Percentiles rank a stretch among this genome's conserved stretches.
Conservation (phyloP, 1,140 invertebrate species). For the Ips nitidus region DNA sequence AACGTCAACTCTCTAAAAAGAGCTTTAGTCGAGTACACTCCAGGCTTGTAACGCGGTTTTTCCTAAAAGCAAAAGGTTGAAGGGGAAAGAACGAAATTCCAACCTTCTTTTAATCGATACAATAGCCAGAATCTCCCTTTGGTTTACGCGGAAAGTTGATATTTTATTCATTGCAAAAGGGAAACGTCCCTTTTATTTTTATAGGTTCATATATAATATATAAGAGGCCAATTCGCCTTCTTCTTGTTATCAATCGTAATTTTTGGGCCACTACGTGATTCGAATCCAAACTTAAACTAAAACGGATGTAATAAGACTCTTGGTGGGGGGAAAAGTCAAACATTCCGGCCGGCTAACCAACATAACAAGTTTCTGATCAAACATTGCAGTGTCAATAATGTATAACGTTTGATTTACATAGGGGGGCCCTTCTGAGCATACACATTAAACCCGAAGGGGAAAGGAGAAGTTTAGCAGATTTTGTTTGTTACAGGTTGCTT, state of each 20-base stretch:
- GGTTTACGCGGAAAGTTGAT: not conserved
- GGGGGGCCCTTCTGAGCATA: not conserved
- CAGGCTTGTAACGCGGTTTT: too few relatives aligned
- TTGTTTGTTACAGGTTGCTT: too few relatives aligned
- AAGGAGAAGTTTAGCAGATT: too few relatives aligned
- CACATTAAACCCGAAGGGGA: not conserved
- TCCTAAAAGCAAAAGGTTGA: too few relatives aligned
- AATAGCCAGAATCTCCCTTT: too few relatives aligned
- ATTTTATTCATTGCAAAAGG: slow-evolving; percentile 24
- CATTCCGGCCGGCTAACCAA: not conserved
- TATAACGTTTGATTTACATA: slow-evolving; percentile 1
- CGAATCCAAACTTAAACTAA: not conserved
- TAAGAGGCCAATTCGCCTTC: slow-evolving; percentile 18
- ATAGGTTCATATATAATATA: slow-evolving; percentile 18
- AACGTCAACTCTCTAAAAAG: too few relatives aligned
- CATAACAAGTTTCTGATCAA: slow-evolving; percentile 2
- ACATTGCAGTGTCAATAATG: slow-evolving; percentile 1
- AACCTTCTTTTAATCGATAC: too few relatives aligned
- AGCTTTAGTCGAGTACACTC: too few relatives aligned
- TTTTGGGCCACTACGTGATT: slow-evolving; percentile 12
- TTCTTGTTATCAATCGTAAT: slow-evolving; percentile 27
- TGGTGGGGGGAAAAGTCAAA: not conserved
- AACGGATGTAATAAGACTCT: too few relatives aligned
- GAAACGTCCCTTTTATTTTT: slow-evolving; percentile 16
- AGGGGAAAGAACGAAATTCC: too few relatives aligned